Conservation (phyloP, 1,140 invertebrate species). For the Drosophila pseudoobscura region DNA sequence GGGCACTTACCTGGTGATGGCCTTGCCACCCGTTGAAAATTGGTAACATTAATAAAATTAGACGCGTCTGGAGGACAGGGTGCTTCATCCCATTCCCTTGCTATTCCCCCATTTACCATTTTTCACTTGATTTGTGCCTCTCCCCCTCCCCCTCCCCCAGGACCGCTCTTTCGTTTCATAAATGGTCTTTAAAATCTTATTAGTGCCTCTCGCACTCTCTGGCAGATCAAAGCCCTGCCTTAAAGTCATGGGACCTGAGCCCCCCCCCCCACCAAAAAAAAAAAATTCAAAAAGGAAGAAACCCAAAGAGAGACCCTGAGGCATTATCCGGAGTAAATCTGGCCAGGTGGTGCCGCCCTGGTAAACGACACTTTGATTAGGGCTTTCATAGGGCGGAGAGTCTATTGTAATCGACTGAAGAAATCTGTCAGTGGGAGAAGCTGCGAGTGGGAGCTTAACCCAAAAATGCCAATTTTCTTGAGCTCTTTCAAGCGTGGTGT, state of each 20-base stretch:
- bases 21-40: constrained; percentile 63
- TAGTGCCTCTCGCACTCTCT: constrained; percentile 25
- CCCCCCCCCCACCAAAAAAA: too few species aligned
- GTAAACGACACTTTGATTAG: constrained; percentile 46
- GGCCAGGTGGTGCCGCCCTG: constrained; percentile 30
- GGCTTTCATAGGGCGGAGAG: constrained; percentile 19
- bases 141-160: neutral
- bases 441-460: too few species aligned
- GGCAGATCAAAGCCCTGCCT: constrained; percentile 58
- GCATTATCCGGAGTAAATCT: neutral
- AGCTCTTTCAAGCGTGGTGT: too few species aligned
- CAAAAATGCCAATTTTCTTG: too few species aligned
- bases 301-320: constrained; percentile 1
- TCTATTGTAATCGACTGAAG: constrained; percentile 22
- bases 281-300: constrained; percentile 5
- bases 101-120: constrained; percentile 49
- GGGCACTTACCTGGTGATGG: constrained; percentile 24
- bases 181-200: constrained; percentile 70
- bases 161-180: constrained; percentile 17
- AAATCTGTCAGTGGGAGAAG: neutral
- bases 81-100: neutral
- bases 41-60: constrained; percentile 81
- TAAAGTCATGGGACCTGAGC: neutral
- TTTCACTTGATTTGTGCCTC: constrained; percentile 44
- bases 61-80: constrained; percentile 19